These are phyloP conservation scores for Murina feae DNA, from an alignment of 2,113 vertebrate genomes.

Conservation along the genomic window DNA sequence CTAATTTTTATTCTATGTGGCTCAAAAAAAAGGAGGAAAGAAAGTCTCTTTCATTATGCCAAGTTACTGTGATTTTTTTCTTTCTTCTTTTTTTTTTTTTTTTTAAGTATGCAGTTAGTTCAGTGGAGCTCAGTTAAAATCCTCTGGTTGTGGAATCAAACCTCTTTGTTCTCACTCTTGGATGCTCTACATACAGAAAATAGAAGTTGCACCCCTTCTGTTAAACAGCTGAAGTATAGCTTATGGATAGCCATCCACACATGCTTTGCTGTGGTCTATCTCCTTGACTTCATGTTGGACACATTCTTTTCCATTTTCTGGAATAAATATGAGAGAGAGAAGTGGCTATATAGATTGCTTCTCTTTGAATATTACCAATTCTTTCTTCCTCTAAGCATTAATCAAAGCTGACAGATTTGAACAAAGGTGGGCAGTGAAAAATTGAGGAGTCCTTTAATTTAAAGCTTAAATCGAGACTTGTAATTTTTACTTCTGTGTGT, in stretches of 20 bases:
- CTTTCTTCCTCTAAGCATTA: not conserved
- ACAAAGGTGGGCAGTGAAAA: not conserved
- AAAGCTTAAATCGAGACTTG: not conserved
- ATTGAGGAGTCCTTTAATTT: not conserved
- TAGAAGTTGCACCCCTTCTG: not conserved
- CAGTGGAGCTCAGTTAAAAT: not conserved
- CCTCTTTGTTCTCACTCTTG: not conserved
- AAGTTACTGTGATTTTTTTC: not conserved
- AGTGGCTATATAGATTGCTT: not conserved
- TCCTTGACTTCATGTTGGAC: not conserved
- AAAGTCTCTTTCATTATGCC: not conserved
- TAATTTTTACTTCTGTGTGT: not conserved
- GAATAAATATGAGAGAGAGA: not conserved
- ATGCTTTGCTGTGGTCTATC: not conserved
- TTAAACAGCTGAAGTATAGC: not conserved
- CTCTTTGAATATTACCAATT: not conserved
- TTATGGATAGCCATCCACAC: not conserved
- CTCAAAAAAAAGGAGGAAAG: not conserved
- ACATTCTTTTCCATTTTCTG: not conserved
- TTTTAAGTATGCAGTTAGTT: not conserved
- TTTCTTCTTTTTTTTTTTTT: not conserved
- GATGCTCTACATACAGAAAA: not conserved
- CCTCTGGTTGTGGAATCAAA: not conserved
- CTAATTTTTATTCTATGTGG: not conserved
- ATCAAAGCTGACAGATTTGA: conserved; percentile 14